These are phyloP conservation scores for Chloroceryle aenea DNA, from an alignment of 2,113 vertebrate species.

Conservation along the genomic window DNA sequence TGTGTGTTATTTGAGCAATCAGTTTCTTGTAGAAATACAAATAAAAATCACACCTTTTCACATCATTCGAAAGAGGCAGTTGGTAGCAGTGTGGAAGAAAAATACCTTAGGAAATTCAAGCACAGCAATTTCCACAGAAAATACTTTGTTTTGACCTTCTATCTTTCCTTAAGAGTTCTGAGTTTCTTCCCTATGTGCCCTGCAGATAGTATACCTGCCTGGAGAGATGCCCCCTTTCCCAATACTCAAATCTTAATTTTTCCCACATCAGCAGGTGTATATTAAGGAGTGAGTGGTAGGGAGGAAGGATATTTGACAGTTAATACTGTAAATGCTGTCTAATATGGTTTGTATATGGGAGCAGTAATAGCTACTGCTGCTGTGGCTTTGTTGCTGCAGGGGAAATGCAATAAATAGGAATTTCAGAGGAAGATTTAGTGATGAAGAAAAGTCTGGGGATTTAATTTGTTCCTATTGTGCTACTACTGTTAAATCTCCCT, in stretches of 20 bases:
- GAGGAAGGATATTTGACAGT: slow-evolving; percentile 29
- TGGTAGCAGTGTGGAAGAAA: not conserved
- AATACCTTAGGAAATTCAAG: not conserved
- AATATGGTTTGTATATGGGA: slow-evolving; percentile 46
- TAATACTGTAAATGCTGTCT: slow-evolving; percentile 50
- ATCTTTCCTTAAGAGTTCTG: not conserved
- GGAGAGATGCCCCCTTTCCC: not conserved
- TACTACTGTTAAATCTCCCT: not conserved
- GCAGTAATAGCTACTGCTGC: slow-evolving; percentile 37
- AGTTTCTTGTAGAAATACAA: not conserved
- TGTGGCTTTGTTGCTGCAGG: slow-evolving; percentile 34
- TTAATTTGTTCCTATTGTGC: slow-evolving; percentile 23
- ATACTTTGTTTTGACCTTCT: slow-evolving; percentile 8
- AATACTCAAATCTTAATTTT: not conserved
- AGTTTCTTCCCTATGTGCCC: not conserved
- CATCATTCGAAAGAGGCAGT: not conserved
- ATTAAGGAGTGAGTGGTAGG: slow-evolving; percentile 20
- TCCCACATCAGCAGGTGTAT: not conserved
- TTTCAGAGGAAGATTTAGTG: not conserved
- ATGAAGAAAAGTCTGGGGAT: slow-evolving; percentile 1
- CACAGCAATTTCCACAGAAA: not conserved
- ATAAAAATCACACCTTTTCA: slow-evolving; percentile 33
- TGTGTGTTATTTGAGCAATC: not conserved
- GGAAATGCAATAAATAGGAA: slow-evolving; percentile 49
- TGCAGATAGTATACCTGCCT: not conserved